phyloP scores from a whole-genome alignment of 2,888 invertebrate genomes.

The Synergus itoensis region DNA sequence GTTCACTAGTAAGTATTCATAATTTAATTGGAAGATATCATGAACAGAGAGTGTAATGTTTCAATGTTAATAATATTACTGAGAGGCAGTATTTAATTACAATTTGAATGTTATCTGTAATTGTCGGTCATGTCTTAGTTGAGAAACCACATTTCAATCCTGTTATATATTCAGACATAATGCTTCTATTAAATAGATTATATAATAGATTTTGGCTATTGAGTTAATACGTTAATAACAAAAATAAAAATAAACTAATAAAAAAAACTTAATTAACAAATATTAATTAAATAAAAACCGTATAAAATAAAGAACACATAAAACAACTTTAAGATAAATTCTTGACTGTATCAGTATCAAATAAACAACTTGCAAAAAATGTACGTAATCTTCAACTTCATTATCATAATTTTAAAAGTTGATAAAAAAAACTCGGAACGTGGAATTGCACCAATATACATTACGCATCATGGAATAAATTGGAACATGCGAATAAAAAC shows the following conservation, averaged over 20 bases:
- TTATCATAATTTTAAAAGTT: not conserved
- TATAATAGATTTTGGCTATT: not conserved
- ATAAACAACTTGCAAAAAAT: not conserved
- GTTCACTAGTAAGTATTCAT: not conserved
- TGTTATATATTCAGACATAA: not conserved
- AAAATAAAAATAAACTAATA: not conserved
- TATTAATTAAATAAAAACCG: too few species aligned
- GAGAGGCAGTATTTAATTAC: not conserved
- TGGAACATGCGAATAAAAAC: not conserved
- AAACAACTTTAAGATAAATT: not conserved
- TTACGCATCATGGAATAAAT: not conserved
- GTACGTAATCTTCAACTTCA: not conserved
- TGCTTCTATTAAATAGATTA: not conserved
- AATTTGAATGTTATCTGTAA: not conserved
- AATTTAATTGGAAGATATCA: not conserved
- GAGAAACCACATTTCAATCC: not conserved
- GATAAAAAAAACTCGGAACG: not conserved
- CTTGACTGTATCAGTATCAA: not conserved
- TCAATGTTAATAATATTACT: not conserved
- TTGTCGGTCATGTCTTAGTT: too few species aligned
- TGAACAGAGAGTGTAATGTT: not conserved
- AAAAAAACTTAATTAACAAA: too few species aligned
- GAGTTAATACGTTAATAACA: not conserved
- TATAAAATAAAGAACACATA: too few species aligned
- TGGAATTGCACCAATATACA: not conserved